These are phyloP conservation scores for Drosophila barbarae DNA, from an alignment of 2,888 invertebrate species.

Conservation along the genomic window DNA sequence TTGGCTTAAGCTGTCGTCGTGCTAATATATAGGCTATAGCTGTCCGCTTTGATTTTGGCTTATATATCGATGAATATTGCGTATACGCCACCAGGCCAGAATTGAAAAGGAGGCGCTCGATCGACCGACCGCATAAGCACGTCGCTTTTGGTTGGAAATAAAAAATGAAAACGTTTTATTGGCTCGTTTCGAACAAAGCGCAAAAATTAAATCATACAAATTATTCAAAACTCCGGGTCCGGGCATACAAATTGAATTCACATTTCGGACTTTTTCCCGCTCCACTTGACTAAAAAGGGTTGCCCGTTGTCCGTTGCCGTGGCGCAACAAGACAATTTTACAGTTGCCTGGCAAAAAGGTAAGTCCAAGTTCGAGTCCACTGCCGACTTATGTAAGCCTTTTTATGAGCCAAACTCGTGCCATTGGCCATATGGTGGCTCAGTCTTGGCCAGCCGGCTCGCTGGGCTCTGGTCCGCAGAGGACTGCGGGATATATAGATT, in stretches of 20 bases:
- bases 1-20: slow-evolving; percentile 67
- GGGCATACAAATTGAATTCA: slow-evolving; percentile 62
- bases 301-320: slow-evolving; percentile 27
- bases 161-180: slow-evolving; percentile 54
- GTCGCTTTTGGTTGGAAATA: slow-evolving; percentile 34
- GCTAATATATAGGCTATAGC: slow-evolving; percentile 12
- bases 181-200: slow-evolving; percentile 54
- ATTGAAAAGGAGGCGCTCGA: slow-evolving; percentile 38
- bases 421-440: slow-evolving; percentile 69
- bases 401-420: slow-evolving; percentile 71
- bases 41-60: slow-evolving; percentile 35
- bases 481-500: slow-evolving; percentile 35
- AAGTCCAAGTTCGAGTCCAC: slow-evolving; percentile 33
- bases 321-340: slow-evolving; percentile 69
- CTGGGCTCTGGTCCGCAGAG: slow-evolving; percentile 29
- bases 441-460: slow-evolving; percentile 36
- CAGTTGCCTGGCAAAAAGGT: slow-evolving; percentile 72
- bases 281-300: slow-evolving; percentile 58
- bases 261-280: slow-evolving; percentile 39
- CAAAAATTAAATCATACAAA: slow-evolving; percentile 71
- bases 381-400: slow-evolving; percentile 62
- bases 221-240: slow-evolving; percentile 62
- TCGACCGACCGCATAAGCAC: slow-evolving; percentile 59
- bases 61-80: slow-evolving; percentile 42
- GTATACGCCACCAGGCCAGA: slow-evolving; percentile 49